These are phyloP conservation scores for Scyliorhinus canicula DNA, from an alignment of 2,797 vertebrate genomes.

Conservation along the genomic window DNA sequence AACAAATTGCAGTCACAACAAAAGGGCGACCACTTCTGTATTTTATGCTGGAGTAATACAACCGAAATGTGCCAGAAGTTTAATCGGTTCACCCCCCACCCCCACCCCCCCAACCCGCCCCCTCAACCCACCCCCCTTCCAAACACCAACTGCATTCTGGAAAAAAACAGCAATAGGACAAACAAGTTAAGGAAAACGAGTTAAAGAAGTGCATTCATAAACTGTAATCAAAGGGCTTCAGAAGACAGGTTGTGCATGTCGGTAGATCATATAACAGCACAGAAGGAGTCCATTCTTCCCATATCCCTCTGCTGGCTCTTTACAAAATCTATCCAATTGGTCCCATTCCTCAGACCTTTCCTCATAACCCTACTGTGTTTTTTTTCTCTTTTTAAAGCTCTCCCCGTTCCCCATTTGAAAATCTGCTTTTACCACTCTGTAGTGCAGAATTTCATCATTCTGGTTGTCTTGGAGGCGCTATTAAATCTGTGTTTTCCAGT, in stretches of 20 bases:
- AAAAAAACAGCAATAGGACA: not conserved
- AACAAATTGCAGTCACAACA: not conserved
- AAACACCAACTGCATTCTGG: not conserved
- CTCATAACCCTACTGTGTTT: not conserved
- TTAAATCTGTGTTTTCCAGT: not conserved
- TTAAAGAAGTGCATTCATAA: not conserved
- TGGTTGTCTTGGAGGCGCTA: not conserved
- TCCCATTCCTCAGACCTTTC: not conserved
- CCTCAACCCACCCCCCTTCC: too few relatives aligned
- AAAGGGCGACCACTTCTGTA: not conserved
- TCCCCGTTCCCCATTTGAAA: not conserved
- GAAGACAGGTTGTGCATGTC: not conserved
- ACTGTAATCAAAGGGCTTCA: not conserved
- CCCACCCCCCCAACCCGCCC: too few relatives aligned
- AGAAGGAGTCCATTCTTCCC: not conserved
- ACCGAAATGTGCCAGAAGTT: not conserved
- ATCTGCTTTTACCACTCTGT: not conserved
- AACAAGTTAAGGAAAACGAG: not conserved
- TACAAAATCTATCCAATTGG: not conserved
- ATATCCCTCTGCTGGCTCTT: not conserved
- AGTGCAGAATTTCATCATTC: not conserved
- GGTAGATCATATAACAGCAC: not conserved
- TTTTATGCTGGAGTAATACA: not conserved
- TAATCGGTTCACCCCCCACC: too few relatives aligned
- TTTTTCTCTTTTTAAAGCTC: not conserved